Conservation (phyloP, 2,888 invertebrate genomes). For the Pollenia angustigena region DNA sequence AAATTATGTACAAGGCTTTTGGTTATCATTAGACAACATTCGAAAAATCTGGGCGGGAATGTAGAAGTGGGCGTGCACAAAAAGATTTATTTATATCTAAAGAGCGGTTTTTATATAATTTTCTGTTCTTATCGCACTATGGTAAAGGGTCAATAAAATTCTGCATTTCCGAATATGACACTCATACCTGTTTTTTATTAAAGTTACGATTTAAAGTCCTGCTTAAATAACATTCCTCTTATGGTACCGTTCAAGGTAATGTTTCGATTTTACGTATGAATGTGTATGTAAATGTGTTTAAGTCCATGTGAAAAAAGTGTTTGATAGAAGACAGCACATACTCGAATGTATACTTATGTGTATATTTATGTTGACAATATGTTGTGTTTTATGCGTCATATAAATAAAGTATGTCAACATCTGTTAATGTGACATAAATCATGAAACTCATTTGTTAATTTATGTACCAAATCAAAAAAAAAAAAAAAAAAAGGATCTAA, state of each 20-base stretch:
- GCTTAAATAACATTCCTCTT: background rate
- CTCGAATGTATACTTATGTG: background rate
- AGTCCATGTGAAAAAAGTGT: background rate
- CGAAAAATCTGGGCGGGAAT: no score
- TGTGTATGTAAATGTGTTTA: background rate
- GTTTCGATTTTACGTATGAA: background rate
- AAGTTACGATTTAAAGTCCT: background rate
- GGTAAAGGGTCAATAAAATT: no score
- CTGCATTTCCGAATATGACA: no score
- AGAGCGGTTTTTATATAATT: no score
- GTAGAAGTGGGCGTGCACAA: no score
- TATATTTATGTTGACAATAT: slow-evolving; percentile 46
- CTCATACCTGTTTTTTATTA: no score
- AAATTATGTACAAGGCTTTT: no score
- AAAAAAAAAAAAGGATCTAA: slow-evolving; percentile 19
- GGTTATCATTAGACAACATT: no score
- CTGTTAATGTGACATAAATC: slow-evolving; percentile 71
- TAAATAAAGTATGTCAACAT: slow-evolving; percentile 69
- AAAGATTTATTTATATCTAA: no score
- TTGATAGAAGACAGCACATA: background rate
- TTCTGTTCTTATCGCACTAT: no score
- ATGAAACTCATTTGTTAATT: slow-evolving; percentile 67
- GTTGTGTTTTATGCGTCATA: slow-evolving; percentile 59
- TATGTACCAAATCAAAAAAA: slow-evolving; percentile 7
- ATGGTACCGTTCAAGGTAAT: slow-evolving; percentile 36